These are phyloP conservation scores for Chorisops tibialis DNA, from an alignment of 2,888 invertebrate genomes.

Conservation along the genomic window DNA sequence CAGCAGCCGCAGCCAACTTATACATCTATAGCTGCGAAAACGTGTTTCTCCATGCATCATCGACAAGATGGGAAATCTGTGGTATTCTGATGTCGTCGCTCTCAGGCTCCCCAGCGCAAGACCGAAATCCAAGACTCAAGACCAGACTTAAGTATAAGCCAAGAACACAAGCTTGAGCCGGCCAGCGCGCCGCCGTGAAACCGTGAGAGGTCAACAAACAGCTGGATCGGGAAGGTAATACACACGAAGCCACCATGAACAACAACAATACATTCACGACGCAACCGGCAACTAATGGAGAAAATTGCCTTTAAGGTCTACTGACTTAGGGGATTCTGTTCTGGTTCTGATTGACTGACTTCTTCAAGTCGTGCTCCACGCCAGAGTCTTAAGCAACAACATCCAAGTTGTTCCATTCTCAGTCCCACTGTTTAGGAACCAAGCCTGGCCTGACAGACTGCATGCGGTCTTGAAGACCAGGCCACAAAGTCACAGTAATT, in stretches of 20 bases:
- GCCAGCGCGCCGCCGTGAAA: neutral
- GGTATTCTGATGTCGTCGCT: conserved; percentile 5
- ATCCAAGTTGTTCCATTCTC: no score
- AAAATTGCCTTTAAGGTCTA: conserved; percentile 10
- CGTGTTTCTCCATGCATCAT: conserved; percentile 9
- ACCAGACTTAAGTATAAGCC: conserved; percentile 7
- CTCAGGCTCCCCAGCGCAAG: conserved; percentile 4
- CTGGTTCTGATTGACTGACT: conserved; percentile 15
- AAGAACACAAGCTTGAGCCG: conserved; percentile 2
- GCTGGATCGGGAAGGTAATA: neutral
- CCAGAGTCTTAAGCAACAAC: no score
- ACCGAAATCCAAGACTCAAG: no score
- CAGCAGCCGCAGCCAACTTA: no score
- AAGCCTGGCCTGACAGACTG: no score
- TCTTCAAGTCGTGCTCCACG: neutral
- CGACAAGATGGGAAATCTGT: conserved; percentile 4
- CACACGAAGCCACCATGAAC: neutral
- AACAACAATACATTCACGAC: neutral
- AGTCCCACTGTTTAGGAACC: no score
- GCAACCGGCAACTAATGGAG: neutral
- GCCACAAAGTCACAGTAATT: no score
- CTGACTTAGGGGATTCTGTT: neutral
- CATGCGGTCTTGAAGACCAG: no score
- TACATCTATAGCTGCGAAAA: conserved; percentile 5
- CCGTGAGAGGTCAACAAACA: conserved; percentile 18